phyloP scores from a whole-genome alignment of 1,140 invertebrate genomes.

The Vanessa atalanta region DNA sequence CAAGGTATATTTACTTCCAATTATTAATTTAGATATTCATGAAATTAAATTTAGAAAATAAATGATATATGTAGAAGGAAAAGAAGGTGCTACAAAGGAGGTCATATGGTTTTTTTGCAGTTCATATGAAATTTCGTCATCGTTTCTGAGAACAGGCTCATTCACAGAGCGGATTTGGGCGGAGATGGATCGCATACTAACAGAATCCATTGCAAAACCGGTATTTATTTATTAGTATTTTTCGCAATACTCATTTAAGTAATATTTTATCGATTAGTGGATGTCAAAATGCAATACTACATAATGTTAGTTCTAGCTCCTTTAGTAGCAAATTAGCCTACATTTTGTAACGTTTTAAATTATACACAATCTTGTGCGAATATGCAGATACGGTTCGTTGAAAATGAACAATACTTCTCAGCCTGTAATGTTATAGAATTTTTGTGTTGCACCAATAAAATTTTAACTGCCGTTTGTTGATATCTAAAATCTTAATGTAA shows the following conservation, averaged over 20 bases:
- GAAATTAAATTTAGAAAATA: too few relatives aligned
- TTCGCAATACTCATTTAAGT: constrained; percentile 14
- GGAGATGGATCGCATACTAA: constrained; percentile 26
- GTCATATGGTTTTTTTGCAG: constrained; percentile 33
- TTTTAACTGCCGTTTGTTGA: background rate
- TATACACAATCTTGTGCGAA: background rate
- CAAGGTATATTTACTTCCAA: too few relatives aligned
- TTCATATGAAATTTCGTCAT: constrained; percentile 36
- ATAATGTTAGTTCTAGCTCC: constrained; percentile 1
- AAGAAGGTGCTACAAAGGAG: constrained; percentile 26
- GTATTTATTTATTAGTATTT: constrained; percentile 20
- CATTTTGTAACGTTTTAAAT: constrained; percentile 13
- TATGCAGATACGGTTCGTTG: constrained; percentile 1
- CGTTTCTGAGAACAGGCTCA: constrained; percentile 51
- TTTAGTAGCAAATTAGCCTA: background rate
- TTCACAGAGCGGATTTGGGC: constrained; percentile 52
- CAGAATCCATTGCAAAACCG: constrained; percentile 28
- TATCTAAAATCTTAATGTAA: too few relatives aligned
- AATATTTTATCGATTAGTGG: background rate
- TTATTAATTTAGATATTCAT: too few relatives aligned
- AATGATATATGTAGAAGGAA: constrained; percentile 14
- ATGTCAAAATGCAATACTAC: background rate
- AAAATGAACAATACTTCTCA: constrained; percentile 1
- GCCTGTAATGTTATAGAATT: background rate
- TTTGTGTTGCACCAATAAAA: background rate